Percentiles rank a stretch among this genome's conserved stretches.
Evolutionary conservation across 1,140 invertebrate species (phyloP).

Genomic region (Pogonognathellus flavescens): DNA sequence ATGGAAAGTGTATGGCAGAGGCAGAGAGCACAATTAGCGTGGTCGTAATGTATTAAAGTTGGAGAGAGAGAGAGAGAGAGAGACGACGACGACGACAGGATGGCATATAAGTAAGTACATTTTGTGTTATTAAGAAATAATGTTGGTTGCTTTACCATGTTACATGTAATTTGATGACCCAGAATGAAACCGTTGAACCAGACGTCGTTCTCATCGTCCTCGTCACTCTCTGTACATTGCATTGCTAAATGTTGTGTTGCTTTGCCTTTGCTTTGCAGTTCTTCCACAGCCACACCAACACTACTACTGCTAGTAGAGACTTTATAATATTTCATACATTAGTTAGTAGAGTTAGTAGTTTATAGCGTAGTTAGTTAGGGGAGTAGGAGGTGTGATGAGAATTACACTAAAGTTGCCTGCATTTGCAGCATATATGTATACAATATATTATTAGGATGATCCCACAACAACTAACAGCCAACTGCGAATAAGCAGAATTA

Average conservation of each 20-base stretch:
- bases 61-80: neutral
- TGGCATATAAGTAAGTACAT: neutral
- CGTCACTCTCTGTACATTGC: slow-evolving; percentile 12
- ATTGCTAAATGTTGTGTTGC: slow-evolving; percentile 20
- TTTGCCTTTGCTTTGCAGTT: neutral
- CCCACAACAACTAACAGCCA: slow-evolving; percentile 14
- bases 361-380: neutral
- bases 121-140: slow-evolving; percentile 42
- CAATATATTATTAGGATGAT: slow-evolving; percentile 16
- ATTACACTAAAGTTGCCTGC: slow-evolving; percentile 44
- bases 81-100: neutral
- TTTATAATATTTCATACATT: slow-evolving; percentile 1
- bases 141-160: slow-evolving; percentile 16
- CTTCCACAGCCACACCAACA: too few relatives aligned
- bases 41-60: too few relatives aligned
- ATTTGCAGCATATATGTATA: neutral
- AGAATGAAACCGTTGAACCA: slow-evolving; percentile 34
- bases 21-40: too few relatives aligned
- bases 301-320: too few relatives aligned
- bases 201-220: slow-evolving; percentile 36
- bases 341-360: neutral
- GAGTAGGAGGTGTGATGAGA: slow-evolving; percentile 28
- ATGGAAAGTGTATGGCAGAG: too few relatives aligned
- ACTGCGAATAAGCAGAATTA: slow-evolving; percentile 37
- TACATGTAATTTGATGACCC: slow-evolving; percentile 33